Conservation (phyloP, 37 sponge, comb jelly and placozoan genomes). For the Halisarca cf. caerulea region DNA sequence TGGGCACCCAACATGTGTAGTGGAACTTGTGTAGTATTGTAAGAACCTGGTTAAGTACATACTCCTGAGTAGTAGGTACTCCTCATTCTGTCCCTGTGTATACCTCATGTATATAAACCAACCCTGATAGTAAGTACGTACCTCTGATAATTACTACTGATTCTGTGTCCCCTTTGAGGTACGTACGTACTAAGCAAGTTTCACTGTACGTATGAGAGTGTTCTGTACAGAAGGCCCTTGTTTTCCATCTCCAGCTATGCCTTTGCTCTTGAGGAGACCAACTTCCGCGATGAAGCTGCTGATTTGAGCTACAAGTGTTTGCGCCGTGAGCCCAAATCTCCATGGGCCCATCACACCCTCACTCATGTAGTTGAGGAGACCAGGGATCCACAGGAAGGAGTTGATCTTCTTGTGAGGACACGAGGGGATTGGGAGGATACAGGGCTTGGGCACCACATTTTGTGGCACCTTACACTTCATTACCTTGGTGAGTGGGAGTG, state of each 20-base stretch:
- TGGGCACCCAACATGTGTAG: too few species aligned
- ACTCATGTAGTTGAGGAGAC: slow-evolving; percentile 79
- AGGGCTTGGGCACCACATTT: slow-evolving; percentile 49
- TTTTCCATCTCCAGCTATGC: slow-evolving; percentile 30
- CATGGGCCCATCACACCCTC: slow-evolving; percentile 23
- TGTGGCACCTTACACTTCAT: slow-evolving; percentile 78
- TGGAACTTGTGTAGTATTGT: too few species aligned
- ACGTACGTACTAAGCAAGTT: too few species aligned
- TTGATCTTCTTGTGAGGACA: slow-evolving; percentile 60
- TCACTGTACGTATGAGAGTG: too few species aligned
- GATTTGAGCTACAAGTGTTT: neutral
- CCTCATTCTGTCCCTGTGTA: too few species aligned
- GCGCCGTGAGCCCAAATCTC: slow-evolving; percentile 5
- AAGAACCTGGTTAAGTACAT: too few species aligned
- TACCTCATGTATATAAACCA: too few species aligned
- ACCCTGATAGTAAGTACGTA: too few species aligned
- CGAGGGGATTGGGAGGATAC: slow-evolving; percentile 58
- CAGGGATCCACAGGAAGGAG: slow-evolving; percentile 45
- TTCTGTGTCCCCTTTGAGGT: too few species aligned
- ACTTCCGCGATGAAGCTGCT: slow-evolving; percentile 4
- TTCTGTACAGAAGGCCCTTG: too few species aligned
- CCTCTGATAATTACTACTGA: too few species aligned
- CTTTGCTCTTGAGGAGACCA: slow-evolving; percentile 49
- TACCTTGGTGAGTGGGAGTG: slow-evolving; percentile 63
- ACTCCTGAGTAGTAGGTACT: too few species aligned